Evolutionary conservation across 53 echinoderm and acorn worm species (phyloP), one percentile per base, ranked within the genome.

Genomic region (Patiria pectinifera): DNA sequence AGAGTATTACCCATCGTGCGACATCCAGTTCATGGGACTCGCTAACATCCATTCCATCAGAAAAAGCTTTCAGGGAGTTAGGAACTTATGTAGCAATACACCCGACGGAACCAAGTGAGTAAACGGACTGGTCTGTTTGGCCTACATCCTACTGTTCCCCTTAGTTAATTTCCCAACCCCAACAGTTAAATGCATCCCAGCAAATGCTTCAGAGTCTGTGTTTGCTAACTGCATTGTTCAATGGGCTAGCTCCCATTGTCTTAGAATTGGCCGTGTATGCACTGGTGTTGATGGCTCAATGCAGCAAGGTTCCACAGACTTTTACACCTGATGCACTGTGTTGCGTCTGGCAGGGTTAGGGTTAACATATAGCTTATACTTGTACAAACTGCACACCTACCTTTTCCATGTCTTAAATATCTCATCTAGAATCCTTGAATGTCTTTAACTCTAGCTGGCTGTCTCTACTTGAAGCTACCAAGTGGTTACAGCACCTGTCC

Each of bases 31-130:
- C 90, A 97, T 97, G 97, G 97, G 97, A 13, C 94, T 97, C 71
- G 96, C 96, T 58, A 97, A 97, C 92, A 97, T 97, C 82, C 97
- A 97, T 86, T 94, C 96, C 69, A 93, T 97, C 83, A 92, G 97
- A 44, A 97, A 97, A 85, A 97, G 96, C 91, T 96, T 97, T 78
- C 94, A 97, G 21, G 83, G 89, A 47, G 94, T 97, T 18, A 94
- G 96, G 46, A 84, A 71, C 59, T 48, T 97, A 9, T 97, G 97
- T 84, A 96, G 95, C 85, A 93, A 91, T 62, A 86, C 91, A 59
- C 69, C 91, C 18, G 94, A 96, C 43, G 90, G 83, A 59, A 82
- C 94, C 48, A 96, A 94, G 96, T 96, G 80, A 82, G 92, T 91
- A 4, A 45, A 15, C 3, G 4, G 46, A 4, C 3, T n/a, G 43